These are phyloP conservation scores for Littorina saxatilis DNA, from an alignment of 1,140 invertebrate species.

Conservation along the genomic window DNA sequence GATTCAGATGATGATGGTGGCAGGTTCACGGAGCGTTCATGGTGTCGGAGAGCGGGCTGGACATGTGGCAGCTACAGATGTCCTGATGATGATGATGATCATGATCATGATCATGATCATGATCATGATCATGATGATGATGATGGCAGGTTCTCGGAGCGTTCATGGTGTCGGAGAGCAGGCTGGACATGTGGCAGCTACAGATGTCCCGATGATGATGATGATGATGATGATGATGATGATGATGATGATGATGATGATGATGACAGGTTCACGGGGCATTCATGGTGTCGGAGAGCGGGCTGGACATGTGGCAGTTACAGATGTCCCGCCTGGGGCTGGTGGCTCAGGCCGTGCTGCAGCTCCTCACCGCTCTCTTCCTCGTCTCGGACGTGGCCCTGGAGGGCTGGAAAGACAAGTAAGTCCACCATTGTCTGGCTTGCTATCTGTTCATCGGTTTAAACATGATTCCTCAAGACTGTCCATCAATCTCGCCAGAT, in stretches of 20 bases:
- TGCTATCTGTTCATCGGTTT: too few species aligned
- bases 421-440: slow-evolving; percentile 62
- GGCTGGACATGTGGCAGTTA: slow-evolving; percentile 87
- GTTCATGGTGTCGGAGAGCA: too few species aligned
- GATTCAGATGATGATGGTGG: neutral
- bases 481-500: too few species aligned
- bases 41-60: slow-evolving; percentile 64
- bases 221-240: neutral
- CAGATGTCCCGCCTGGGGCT: slow-evolving; percentile 93
- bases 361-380: slow-evolving; percentile 91
- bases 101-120: too few species aligned
- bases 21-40: slow-evolving; percentile 82
- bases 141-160: too few species aligned
- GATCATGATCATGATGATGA: too few species aligned
- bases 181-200: too few species aligned
- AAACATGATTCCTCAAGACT: too few species aligned
- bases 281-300: slow-evolving; percentile 70
- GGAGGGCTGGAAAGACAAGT: slow-evolving; percentile 95
- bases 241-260: neutral
- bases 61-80: slow-evolving; percentile 93
- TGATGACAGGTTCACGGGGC: slow-evolving; percentile 80
- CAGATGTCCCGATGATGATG: neutral
- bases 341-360: slow-evolving; percentile 89
- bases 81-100: slow-evolving; percentile 78
- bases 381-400: slow-evolving; percentile 92